Evolutionary conservation across 2,797 vertebrate genomes (phyloP), one percentile per base, ranked within the genome.

Genomic region (Loris lydekkerianus): DNA sequence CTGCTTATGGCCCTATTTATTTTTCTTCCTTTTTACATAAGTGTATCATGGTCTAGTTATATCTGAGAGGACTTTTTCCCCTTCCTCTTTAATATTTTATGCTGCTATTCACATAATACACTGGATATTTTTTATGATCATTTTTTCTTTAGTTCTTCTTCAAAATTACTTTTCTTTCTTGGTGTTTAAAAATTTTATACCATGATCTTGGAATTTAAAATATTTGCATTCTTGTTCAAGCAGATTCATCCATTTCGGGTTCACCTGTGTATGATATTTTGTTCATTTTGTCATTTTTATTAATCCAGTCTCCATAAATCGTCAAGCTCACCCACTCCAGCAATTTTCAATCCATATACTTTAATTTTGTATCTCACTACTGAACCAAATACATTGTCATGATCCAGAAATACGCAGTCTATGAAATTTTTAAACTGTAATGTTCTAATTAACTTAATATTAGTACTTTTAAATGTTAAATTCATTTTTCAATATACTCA

Each of bases 341-440:
- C 23, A 82, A 86, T 81, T 77, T 95, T 65, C 31, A 72, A 61
- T 84, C 15, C 27, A 85, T 94, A 4, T 20, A 69, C 23, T 86
- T 67, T 56, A 53, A 67, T 46, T 86, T 93, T 6, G 61, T 86
- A 80, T 58, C 7, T 7, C 5, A 46, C 34, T 94, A 29, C 34
- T 18, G 69, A 5, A 61, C 14, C 13, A 70, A 75, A 75, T 40
- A 69, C 1, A 23, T 86, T 89, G 29, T 29, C 31, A 34, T 31
- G 27, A 49, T 58, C 31, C 4, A 76, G 73, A 94, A 87, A 94
- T 63, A 82, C 23, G 63, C 11, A 58, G 5, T 20, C 21, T 72
- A 27, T 85, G 34, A 53, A 91, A 43, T 56, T 3, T 85, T 85
- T 91, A 76, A 58, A 76, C 14, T 58, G 5, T 7, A 70, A 37